phyloP scores from a whole-genome alignment of 2,797 vertebrate species.

The Gallinago stenura region DNA sequence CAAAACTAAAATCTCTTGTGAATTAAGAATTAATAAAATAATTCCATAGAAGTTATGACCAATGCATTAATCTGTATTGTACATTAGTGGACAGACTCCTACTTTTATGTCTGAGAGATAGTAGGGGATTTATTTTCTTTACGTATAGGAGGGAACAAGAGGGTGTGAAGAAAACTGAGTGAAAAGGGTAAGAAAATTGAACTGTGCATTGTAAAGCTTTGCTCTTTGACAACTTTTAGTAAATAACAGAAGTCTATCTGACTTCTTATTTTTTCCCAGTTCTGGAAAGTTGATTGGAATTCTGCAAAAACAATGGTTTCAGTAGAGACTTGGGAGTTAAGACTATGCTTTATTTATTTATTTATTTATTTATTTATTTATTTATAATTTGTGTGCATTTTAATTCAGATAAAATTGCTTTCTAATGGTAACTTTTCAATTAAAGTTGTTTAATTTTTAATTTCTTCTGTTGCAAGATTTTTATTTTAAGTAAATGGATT shows the following conservation, averaged over 20 bases:
- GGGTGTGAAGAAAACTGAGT: not conserved
- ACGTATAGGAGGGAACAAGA: not conserved
- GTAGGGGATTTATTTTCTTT: not conserved
- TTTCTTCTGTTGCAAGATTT: not conserved
- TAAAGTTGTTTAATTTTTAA: not conserved
- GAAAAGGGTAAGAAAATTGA: not conserved
- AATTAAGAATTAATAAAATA: not conserved
- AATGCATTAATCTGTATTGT: not conserved
- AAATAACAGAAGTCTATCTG: too few species aligned
- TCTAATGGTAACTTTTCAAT: not conserved
- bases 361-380: not conserved
- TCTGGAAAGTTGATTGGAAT: not conserved
- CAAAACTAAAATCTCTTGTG: not conserved
- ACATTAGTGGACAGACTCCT: not conserved
- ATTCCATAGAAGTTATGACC: not conserved
- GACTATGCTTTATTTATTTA: not conserved
- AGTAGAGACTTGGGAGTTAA: not conserved
- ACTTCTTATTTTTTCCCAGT: not conserved
- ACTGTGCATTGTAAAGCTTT: not conserved
- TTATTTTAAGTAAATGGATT: not conserved
- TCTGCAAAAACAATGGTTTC: not conserved
- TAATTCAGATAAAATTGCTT: not conserved
- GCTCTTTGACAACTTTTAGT: not conserved
- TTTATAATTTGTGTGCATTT: not conserved
- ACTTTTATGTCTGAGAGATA: not conserved